Percentiles rank a stretch among this genome's conserved stretches.
These are phyloP conservation scores for Heliconius cydno DNA, from an alignment of 2,888 invertebrate species.

Conservation along the genomic window DNA sequence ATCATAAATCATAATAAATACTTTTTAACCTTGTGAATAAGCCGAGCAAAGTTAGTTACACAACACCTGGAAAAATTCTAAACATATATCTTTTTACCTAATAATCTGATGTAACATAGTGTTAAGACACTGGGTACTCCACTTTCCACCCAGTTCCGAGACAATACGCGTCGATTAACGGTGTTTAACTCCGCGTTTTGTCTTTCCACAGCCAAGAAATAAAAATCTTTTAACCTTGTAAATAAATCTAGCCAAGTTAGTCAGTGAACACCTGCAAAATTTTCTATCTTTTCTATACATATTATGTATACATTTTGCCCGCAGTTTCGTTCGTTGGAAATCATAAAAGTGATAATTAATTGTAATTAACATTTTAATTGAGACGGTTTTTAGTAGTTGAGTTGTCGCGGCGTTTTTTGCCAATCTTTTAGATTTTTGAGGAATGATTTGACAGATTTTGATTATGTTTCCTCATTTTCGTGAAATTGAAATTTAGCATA, in stretches of 20 bases:
- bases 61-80: no score
- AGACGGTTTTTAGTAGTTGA: not conserved
- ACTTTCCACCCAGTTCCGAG: not conserved
- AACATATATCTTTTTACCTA: no score
- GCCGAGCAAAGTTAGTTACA: no score
- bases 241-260: not conserved
- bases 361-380: constrained; percentile 3
- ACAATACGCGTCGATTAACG: not conserved
- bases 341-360: constrained; percentile 29
- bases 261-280: not conserved
- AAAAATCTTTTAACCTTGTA: constrained; percentile 1
- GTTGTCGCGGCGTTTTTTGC: not conserved
- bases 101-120: not conserved
- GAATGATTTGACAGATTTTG: not conserved
- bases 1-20: not conserved
- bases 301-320: constrained; percentile 17
- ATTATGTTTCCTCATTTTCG: not conserved
- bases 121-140: not conserved
- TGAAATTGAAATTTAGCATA: not conserved
- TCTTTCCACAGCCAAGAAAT: not conserved
- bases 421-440: not conserved
- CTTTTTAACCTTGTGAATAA: not conserved
- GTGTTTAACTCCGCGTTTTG: not conserved
- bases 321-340: constrained; percentile 26
- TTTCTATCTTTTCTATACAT: not conserved